Conservation (phyloP, 2,797 vertebrate genomes). For the Zalophus californianus region DNA sequence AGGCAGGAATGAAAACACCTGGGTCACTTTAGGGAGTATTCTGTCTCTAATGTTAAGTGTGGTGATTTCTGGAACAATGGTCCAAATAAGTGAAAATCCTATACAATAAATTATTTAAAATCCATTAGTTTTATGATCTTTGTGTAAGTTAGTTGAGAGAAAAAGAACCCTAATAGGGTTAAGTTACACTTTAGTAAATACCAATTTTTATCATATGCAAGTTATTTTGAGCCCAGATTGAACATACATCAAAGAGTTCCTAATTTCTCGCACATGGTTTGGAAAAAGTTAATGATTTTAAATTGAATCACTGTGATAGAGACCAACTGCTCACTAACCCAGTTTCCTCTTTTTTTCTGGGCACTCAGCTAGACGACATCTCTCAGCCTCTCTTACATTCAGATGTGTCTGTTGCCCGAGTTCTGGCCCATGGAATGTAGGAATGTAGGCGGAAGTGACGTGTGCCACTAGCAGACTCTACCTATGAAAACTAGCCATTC, state of each 20-base stretch:
- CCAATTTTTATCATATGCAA: not conserved
- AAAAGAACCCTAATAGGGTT: not conserved
- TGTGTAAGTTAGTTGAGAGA: not conserved
- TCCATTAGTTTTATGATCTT: not conserved
- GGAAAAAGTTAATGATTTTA: conserved; percentile 15
- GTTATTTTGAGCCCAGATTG: not conserved
- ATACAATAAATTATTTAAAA: not conserved
- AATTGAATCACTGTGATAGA: not conserved
- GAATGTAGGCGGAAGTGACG: not conserved
- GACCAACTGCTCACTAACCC: not conserved
- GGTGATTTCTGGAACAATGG: not conserved
- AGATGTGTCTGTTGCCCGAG: not conserved
- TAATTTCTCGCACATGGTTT: not conserved
- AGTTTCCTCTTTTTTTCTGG: not conserved
- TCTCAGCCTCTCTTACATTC: not conserved
- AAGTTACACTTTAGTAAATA: not conserved
- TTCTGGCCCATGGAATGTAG: not conserved
- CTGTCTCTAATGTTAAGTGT: not conserved
- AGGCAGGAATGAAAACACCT: not conserved
- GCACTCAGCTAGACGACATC: not conserved
- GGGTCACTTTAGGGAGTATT: not conserved
- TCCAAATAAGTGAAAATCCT: not conserved
- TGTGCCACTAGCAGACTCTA: not conserved
- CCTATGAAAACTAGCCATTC: not conserved
- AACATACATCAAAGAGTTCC: not conserved